Base-by-base conservation (phyloP, 23 tunicate genomes). In the Trididemnum clinides region DNA sequence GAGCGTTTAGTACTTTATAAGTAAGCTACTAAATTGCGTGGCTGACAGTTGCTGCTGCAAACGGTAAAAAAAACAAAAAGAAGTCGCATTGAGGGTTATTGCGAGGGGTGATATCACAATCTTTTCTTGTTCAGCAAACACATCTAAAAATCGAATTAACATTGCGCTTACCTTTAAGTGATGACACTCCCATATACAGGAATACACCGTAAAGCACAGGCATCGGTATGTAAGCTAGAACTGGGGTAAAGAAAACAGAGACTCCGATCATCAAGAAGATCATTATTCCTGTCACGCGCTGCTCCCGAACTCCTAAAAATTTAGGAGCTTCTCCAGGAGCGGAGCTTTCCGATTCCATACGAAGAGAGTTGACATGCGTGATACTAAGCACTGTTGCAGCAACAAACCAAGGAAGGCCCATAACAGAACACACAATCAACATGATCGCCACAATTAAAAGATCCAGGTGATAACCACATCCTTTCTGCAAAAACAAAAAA, bases 371-470 rank as follows among this genome's bases (percentile, higher is more conserved):
- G 72, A 96, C 99, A 74, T 96, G 99, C 62, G 99, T 96, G 89
- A 96, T 96, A 38, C 92, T 87, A 0, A 96, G 89, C 34, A 96
- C 99, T 22, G 99, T 96, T 1, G 99, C 99, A 27, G 99, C 99
- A 2, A 96, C 96, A 64, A 96, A 96, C 99, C 99, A 96, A 2
- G 99, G 99, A 0, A 96, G 80, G 33, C 99, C 99, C 72, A 96
- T 50, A 44, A 91, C 66, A 51, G 99, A 96, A 64, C 99, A 96
- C 31, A 96, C 80, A 0, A 96, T 91, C 72, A 96, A 81, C 96
- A 91, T 91, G 28, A 96, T 80, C n/a, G 99, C 62, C 20, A 88
- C 96, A 32, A 96, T 87, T 6, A 96, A 83, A 28, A 96, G 88
- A 65, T 96, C 99, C 51, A 96, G 73, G 71, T 96, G 99, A 44